Evolutionary conservation across 1,140 invertebrate genomes (phyloP).

Genomic region (Trachymyrmex cornetzi): DNA sequence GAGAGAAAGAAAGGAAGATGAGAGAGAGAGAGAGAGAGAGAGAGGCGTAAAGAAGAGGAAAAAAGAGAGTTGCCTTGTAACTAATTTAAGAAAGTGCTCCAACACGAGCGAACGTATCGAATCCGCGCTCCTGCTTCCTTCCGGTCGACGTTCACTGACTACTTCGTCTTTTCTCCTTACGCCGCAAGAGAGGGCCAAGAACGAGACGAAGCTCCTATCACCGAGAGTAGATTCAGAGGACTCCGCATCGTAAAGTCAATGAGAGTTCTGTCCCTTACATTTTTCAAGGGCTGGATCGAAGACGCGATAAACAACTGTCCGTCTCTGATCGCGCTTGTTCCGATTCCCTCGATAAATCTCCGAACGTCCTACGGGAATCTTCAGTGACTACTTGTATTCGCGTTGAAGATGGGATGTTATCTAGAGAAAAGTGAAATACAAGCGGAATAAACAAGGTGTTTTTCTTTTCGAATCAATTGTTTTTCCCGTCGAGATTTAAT

Average conservation of each 20-base stretch:
- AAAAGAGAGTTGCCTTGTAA: conserved; percentile 61
- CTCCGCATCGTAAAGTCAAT: conserved; percentile 72
- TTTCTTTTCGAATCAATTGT: background rate
- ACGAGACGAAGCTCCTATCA: conserved; percentile 55
- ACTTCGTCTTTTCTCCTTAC: conserved; percentile 30
- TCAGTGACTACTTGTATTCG: conserved; percentile 33
- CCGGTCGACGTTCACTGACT: conserved; percentile 56
- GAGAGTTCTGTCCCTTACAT: conserved; percentile 69
- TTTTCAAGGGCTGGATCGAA: conserved; percentile 68
- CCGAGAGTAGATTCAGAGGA: conserved; percentile 63
- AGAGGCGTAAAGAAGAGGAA: conserved; percentile 33
- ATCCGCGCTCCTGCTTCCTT: conserved; percentile 62
- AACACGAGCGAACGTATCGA: conserved; percentile 65
- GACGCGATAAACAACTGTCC: conserved; percentile 62
- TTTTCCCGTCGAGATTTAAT: background rate
- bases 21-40: background rate
- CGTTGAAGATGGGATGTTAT: conserved; percentile 25
- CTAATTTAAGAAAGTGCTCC: conserved; percentile 78
- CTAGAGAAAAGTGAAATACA: background rate
- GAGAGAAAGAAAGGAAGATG: background rate
- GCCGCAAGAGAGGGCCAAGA: background rate
- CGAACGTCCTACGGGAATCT: conserved; percentile 52
- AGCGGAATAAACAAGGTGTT: conserved; percentile 9
- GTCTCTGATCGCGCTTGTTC: conserved; percentile 56
- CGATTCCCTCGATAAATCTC: conserved; percentile 58